These are phyloP conservation scores for Carposina sasakii DNA, from an alignment of 1,140 invertebrate genomes.

Conservation along the genomic window DNA sequence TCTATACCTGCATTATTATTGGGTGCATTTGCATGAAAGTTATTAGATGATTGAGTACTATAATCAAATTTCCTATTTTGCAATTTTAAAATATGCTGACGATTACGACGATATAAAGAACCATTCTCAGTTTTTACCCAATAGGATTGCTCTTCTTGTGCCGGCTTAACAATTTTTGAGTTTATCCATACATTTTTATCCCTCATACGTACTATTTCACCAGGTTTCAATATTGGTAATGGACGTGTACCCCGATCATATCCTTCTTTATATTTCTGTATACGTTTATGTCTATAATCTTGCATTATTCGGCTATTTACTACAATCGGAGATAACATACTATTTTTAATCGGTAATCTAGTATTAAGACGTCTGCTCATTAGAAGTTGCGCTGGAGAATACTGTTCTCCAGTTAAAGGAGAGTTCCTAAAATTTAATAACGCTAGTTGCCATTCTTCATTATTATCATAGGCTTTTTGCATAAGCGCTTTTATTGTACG, in stretches of 20 bases:
- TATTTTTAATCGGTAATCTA: conserved; percentile 11
- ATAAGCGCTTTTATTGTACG: conserved; percentile 26
- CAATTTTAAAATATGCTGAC: conserved; percentile 2
- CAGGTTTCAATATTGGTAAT: neutral
- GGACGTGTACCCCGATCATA: conserved; percentile 13
- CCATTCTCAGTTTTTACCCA: conserved; percentile 14
- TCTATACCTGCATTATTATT: too few species aligned
- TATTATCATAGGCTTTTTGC: conserved; percentile 28
- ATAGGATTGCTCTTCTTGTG: conserved; percentile 8
- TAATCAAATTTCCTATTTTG: too few species aligned
- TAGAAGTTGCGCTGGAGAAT: conserved; percentile 23
- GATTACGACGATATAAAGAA: conserved; percentile 9
- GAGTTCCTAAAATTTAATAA: conserved; percentile 34
- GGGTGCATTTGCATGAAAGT: too few species aligned
- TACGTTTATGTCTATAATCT: conserved; percentile 5
- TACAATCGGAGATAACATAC: conserved; percentile 5
- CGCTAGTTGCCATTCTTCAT: conserved; percentile 26
- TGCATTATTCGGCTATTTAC: neutral
- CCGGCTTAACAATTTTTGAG: conserved; percentile 2
- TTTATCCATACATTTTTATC: conserved; percentile 9
- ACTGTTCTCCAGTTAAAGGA: conserved; percentile 13
- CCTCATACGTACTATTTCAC: conserved; percentile 11
- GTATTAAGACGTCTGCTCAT: conserved; percentile 19
- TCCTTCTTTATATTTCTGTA: conserved; percentile 10
- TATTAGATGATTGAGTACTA: too few species aligned